These are phyloP conservation scores for Acanthosepion pharaonis DNA, from an alignment of 2,888 invertebrate species.

Conservation along the genomic window DNA sequence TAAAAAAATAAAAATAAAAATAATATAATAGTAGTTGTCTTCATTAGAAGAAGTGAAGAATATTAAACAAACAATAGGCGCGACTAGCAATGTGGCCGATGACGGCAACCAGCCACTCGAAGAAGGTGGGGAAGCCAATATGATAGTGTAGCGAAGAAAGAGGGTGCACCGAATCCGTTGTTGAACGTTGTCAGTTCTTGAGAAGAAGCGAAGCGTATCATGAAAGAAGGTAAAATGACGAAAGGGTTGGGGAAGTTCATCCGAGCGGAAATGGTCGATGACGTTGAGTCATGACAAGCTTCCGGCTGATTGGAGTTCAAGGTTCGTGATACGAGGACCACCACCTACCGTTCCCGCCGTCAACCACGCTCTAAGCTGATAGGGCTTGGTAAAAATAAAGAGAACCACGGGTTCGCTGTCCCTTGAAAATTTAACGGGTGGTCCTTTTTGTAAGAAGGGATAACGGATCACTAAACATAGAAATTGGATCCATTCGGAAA, in stretches of 20 bases:
- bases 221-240: not conserved
- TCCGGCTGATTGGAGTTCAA: constrained; percentile 22
- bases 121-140: not conserved
- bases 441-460: not conserved
- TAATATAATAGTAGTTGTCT: not conserved
- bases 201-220: not conserved
- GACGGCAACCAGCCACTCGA: not conserved
- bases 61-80: not conserved
- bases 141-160: not conserved
- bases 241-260: not conserved
- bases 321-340: not conserved
- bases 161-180: not conserved
- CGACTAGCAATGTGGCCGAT: not conserved
- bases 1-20: not conserved
- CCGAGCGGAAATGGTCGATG: constrained; percentile 12
- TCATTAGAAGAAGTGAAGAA: not conserved
- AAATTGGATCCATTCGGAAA: not conserved
- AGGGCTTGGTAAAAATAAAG: not conserved
- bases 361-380: not conserved
- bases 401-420: not conserved
- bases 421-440: constrained; percentile 33
- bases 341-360: not conserved
- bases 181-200: not conserved
- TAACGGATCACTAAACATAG: not conserved
- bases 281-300: constrained; percentile 23